Conservation (phyloP, 2,888 invertebrate species). For the Fragum sueziense region DNA sequence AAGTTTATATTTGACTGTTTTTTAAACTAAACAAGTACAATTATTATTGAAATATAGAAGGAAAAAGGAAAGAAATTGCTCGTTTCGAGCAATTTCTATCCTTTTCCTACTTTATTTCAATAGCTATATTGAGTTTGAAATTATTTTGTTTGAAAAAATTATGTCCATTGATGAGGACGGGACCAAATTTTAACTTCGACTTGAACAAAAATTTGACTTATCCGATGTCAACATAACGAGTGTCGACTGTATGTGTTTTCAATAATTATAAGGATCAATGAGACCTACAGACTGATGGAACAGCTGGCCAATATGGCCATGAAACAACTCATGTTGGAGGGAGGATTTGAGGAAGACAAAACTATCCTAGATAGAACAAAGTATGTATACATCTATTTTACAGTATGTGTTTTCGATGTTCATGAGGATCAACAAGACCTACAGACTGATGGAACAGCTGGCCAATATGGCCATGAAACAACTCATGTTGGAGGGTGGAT, state of each 20-base stretch:
- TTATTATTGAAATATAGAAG: too few species aligned
- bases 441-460: conserved; percentile 95
- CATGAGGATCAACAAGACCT: conserved; percentile 93
- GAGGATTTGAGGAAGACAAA: conserved; percentile 94
- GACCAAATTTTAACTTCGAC: too few species aligned
- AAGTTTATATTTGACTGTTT: too few species aligned
- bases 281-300: conserved; percentile 95
- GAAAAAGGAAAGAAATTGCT: too few species aligned
- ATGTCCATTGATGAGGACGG: too few species aligned
- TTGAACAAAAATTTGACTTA: too few species aligned
- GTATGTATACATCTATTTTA: conserved; percentile 82
- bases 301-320: conserved; percentile 98
- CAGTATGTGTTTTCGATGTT: conserved; percentile 95
- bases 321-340: conserved; percentile 95
- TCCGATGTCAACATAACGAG: too few species aligned
- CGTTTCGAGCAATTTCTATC: too few species aligned
- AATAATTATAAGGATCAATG: conserved; percentile 93
- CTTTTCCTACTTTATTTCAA: too few species aligned
- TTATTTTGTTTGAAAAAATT: too few species aligned
- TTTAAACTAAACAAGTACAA: too few species aligned
- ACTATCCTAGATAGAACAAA: conserved; percentile 91
- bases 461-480: conserved; percentile 98
- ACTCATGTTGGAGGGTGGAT: conserved; percentile 95
- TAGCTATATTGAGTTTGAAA: too few species aligned
- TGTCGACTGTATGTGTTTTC: conserved; percentile 94